Conservation (phyloP, 2,113 vertebrate species). For the Odocoileus hemionus region DNA sequence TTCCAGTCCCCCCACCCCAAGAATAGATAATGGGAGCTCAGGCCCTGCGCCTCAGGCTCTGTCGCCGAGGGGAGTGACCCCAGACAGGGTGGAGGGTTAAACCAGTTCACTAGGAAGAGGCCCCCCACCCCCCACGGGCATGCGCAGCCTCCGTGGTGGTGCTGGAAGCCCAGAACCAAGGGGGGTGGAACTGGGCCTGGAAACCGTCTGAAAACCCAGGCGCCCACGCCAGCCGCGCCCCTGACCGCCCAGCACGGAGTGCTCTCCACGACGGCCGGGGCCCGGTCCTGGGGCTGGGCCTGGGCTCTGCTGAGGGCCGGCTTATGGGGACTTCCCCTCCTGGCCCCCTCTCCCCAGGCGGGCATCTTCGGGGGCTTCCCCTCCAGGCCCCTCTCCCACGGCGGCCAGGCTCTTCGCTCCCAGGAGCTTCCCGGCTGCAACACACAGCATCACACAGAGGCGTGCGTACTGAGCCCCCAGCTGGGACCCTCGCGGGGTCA, state of each 20-base stretch:
- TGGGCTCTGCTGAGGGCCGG: background rate
- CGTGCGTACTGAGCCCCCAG: background rate
- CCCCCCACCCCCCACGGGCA: rapidly evolving
- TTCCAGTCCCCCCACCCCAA: too few relatives aligned
- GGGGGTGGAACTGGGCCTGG: too few relatives aligned
- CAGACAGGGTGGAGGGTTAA: background rate
- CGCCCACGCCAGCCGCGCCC: rapidly evolving
- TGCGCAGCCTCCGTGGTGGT: rapidly evolving
- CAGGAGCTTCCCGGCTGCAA: background rate
- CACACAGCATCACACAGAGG: rapidly evolving
- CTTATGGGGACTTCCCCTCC: background rate
- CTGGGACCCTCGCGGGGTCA: background rate
- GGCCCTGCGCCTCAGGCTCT: background rate
- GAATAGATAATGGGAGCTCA: background rate
- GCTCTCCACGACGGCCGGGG: rapidly evolving
- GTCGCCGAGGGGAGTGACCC: too few relatives aligned
- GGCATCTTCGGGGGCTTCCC: too few relatives aligned
- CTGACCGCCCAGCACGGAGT: rapidly evolving
- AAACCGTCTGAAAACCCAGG: rapidly evolving
- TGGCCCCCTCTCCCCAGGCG: background rate
- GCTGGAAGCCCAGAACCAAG: background rate
- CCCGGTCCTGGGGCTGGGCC: background rate
- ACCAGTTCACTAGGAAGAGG: rapidly evolving
- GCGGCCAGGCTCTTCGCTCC: background rate
- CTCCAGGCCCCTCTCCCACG: background rate